Conservation (phyloP, 1,140 invertebrate species). For the Metaphire vulgaris region DNA sequence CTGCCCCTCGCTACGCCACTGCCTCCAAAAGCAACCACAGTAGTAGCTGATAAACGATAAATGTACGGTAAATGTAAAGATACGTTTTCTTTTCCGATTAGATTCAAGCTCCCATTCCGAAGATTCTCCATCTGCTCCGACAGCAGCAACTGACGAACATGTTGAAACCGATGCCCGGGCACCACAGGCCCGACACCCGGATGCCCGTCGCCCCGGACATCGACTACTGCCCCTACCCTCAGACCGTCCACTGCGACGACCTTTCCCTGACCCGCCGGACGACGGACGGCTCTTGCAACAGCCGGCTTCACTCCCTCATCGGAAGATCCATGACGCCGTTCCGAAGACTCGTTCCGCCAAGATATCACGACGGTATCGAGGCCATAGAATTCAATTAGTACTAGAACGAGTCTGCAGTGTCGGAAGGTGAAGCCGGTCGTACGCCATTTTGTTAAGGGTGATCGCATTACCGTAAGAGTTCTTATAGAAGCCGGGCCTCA, state of each 20-base stretch:
- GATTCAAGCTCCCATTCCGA: too few species aligned
- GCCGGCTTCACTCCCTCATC: not conserved
- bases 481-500: too few species aligned
- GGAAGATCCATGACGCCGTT: constrained; percentile 1
- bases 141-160: not conserved
- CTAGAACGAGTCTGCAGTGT: too few species aligned
- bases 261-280: not conserved
- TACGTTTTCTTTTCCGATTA: too few species aligned
- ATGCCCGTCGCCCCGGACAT: constrained; percentile 6
- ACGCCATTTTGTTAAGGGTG: too few species aligned
- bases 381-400: too few species aligned
- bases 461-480: too few species aligned
- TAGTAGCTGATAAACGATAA: too few species aligned
- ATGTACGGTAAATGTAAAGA: too few species aligned
- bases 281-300: constrained; percentile 5
- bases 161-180: not conserved
- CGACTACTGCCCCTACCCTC: constrained; percentile 14
- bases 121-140: not conserved
- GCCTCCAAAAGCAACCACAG: too few species aligned
- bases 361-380: constrained; percentile 23
- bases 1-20: too few species aligned
- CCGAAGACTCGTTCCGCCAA: constrained; percentile 3
- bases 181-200: not conserved
- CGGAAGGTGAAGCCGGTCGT: too few species aligned
- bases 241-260: not conserved